A percentile compares a stretch with the other conserved stretches of the same genome.
phyloP scores from a whole-genome alignment of 2,113 vertebrate species.

The Rhinolophus ferrumequinum region DNA sequence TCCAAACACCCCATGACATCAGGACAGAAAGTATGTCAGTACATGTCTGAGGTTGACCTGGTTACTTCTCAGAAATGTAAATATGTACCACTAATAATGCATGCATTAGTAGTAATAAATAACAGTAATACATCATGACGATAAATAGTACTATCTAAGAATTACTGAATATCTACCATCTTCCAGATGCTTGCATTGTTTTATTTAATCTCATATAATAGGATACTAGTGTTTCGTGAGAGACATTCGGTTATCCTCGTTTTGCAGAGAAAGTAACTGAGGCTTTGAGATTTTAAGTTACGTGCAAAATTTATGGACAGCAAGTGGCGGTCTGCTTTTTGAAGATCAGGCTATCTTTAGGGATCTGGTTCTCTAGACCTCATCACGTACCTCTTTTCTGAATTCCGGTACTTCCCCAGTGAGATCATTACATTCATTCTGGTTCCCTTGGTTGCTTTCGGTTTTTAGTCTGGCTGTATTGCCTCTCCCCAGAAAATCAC shows the following conservation, averaged over 20 bases:
- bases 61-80: constrained; percentile 3
- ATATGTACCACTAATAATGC: not conserved
- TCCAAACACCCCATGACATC: not conserved
- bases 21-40: not conserved
- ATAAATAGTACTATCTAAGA: not conserved
- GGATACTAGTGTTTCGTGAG: not conserved
- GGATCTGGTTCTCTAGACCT: not conserved
- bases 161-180: not conserved
- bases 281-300: not conserved
- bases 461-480: not conserved
- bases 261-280: not conserved
- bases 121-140: not conserved
- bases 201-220: not conserved
- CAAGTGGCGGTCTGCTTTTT: not conserved
- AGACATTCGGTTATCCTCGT: not conserved
- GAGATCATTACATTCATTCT: not conserved
- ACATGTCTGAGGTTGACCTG: not conserved
- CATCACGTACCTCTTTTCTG: not conserved
- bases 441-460: not conserved
- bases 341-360: not conserved
- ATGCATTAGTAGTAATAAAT: not conserved
- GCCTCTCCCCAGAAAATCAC: not conserved
- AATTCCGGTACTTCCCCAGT: not conserved
- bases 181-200: not conserved
- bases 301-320: not conserved